Conservation (phyloP, 2,113 vertebrate species). For the Cervus canadensis region DNA sequence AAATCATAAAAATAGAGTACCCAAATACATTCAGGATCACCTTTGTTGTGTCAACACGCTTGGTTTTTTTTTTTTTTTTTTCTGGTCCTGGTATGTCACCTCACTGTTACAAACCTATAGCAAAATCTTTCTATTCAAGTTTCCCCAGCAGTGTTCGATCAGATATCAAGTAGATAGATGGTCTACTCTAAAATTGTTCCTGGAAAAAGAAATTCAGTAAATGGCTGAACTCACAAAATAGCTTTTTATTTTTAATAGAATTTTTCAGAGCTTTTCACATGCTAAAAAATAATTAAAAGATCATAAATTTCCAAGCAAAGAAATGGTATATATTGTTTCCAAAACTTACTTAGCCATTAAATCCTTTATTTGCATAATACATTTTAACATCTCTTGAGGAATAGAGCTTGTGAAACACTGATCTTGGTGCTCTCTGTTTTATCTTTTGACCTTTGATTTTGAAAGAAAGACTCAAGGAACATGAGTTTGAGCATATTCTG, state of each 20-base stretch:
- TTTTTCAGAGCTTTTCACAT: not conserved
- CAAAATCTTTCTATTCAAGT: not conserved
- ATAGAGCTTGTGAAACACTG: not conserved
- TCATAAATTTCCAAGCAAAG: not conserved
- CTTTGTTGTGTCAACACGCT: not conserved
- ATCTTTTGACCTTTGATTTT: slow-evolving; percentile 25
- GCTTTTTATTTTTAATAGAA: not conserved
- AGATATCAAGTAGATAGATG: not conserved
- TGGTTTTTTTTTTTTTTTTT: not conserved
- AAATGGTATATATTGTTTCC: not conserved
- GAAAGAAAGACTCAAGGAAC: not conserved
- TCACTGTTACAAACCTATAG: not conserved
- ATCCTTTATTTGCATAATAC: not conserved
- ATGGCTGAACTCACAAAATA: not conserved
- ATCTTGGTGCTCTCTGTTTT: not conserved
- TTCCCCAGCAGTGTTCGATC: not conserved
- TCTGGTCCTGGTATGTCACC: not conserved
- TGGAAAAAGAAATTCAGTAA: not conserved
- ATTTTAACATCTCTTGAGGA: slow-evolving; percentile 16
- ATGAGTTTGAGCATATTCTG: not conserved
- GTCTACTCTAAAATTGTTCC: not conserved
- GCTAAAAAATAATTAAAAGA: not conserved
- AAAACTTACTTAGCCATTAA: not conserved
- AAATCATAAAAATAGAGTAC: not conserved
- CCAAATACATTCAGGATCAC: not conserved